Base-by-base conservation (phyloP, 2,113 vertebrate species). In the Manacus vitellinus region DNA sequence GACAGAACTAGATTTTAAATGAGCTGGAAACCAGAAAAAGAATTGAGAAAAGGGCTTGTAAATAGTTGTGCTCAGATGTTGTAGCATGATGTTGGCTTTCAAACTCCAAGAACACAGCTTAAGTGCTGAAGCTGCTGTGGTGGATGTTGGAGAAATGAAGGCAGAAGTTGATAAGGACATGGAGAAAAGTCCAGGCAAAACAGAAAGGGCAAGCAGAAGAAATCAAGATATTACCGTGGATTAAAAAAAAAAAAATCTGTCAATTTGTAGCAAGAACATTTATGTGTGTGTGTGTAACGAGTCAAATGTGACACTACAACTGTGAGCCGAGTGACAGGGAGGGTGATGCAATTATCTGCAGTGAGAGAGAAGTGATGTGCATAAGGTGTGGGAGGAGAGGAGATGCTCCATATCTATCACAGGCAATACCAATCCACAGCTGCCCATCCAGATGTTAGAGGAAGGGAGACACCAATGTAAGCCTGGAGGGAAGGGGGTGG, bases 291-390 rank as follows among this genome's bases (percentile, higher is more conserved):
- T 92, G 72, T 93, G 83, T 93, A 93, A 93, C 0, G 39, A 96
- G 76, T 62, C 80, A 92, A 94, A 96, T 76, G 96, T 96, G 95
- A 81, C 94, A 96, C 88, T 81, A 96, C 95, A 95, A 82, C 95
- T 96, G 96, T 49, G 94, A 97, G 95, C 25, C 16, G 1, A 91
- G 88, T 79, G 73, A 82, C 88, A 87, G 94, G 66, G 87, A 96
- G 94, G 96, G 96, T 96, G 95, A 92, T 94, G 95, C 92, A 96
- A 97, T 96, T 97, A 95, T 97, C 96, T 94, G 80, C 94, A 92
- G 94, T 70, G 91, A 95, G 92, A 94, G 31, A 94, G 82, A 89
- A 96, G 70, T 76, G 91, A 94, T 94, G 96, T 94, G 83, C 65
- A 61, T 58, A 55, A 96, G 91, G 95, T 96, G 94, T 96, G 94